Evolutionary conservation across 2,888 invertebrate genomes (phyloP).

Genomic region (Graphium colonna): DNA sequence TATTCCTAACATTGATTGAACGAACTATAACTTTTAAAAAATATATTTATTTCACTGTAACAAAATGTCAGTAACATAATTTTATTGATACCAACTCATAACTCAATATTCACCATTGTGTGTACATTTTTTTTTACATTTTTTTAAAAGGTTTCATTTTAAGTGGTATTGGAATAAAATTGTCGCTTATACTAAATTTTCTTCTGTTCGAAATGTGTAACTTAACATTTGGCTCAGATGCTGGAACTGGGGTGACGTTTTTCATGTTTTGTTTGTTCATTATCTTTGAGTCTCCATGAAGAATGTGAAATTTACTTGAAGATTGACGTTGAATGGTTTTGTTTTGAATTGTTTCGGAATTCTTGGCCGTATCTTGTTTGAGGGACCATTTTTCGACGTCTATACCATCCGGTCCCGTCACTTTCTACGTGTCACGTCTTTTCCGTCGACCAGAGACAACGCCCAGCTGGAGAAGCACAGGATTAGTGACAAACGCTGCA

Average conservation of each 20-base stretch:
- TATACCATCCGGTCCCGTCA: constrained; percentile 30
- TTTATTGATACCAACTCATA: no score
- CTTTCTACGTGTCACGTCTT: constrained; percentile 67
- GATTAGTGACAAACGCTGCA: constrained; percentile 88
- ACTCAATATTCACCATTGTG: no score
- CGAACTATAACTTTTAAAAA: no score
- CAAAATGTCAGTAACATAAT: no score
- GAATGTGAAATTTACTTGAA: no score
- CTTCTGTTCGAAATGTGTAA: not conserved
- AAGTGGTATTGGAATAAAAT: constrained; percentile 15
- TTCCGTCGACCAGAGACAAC: constrained; percentile 83
- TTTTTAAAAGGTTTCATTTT: constrained; percentile 7
- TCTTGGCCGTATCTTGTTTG: constrained; percentile 5
- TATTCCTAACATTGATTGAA: no score
- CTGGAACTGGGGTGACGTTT: constrained; percentile 13
- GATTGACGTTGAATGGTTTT: not conserved
- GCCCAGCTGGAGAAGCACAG: constrained; percentile 88
- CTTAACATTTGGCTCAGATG: not conserved
- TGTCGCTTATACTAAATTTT: not conserved
- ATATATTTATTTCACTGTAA: no score
- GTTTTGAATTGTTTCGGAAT: constrained; percentile 5
- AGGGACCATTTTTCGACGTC: constrained; percentile 21
- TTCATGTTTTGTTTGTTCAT: constrained; percentile 4
- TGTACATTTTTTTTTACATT: no score
- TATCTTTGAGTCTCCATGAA: no score